Conservation (phyloP, 2,888 invertebrate genomes). For the Campoletis raptor region DNA sequence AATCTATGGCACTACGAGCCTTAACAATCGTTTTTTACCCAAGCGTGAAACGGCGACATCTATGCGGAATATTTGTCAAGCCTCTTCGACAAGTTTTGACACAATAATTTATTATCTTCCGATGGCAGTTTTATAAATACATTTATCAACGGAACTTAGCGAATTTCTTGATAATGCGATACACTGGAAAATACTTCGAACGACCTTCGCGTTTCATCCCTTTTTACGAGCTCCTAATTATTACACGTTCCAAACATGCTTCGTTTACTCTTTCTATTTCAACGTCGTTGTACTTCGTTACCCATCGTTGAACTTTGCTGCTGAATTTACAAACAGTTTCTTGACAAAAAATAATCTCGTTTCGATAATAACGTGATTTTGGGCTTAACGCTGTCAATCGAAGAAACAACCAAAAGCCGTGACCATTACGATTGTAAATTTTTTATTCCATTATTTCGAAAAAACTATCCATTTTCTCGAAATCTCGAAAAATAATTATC, state of each 20-base stretch:
- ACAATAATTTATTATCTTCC: neutral
- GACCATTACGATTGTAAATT: too few species aligned
- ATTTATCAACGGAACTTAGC: neutral
- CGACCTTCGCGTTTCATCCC: conserved; percentile 11
- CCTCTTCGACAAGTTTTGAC: neutral
- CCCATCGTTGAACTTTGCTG: conserved; percentile 28
- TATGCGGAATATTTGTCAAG: conserved; percentile 13
- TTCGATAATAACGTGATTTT: conserved; percentile 17
- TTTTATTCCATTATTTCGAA: neutral
- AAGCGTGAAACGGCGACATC: conserved; percentile 47
- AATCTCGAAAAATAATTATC: neutral
- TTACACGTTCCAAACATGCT: conserved; percentile 20
- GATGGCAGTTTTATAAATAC: neutral
- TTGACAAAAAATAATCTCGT: conserved; percentile 4
- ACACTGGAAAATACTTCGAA: neutral
- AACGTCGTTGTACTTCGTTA: conserved; percentile 42
- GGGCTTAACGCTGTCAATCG: neutral
- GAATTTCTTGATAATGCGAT: neutral
- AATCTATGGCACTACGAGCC: conserved; percentile 11
- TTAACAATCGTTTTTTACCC: conserved; percentile 14
- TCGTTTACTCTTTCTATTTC: conserved; percentile 49
- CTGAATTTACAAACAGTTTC: conserved; percentile 16
- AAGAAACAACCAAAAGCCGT: neutral
- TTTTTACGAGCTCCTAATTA: neutral
- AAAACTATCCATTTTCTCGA: neutral